Conservation (phyloP, 2,797 vertebrate genomes). For the Ataeniobius toweri region DNA sequence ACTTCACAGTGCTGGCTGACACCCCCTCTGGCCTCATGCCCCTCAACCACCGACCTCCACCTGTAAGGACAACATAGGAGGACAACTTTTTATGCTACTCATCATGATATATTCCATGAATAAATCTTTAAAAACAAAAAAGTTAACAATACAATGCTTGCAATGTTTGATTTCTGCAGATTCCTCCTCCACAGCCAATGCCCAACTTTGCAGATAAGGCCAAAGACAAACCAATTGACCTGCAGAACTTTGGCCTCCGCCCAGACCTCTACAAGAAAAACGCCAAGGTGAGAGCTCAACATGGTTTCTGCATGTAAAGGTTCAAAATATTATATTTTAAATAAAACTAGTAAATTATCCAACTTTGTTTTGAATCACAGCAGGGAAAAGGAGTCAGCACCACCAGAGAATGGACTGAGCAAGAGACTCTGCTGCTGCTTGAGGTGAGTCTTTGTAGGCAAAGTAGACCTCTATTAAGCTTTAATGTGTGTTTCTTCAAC, state of each 20-base stretch:
- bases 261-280: slow-evolving; percentile 94
- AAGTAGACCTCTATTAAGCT: background rate
- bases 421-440: slow-evolving; percentile 93
- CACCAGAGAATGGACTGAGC: slow-evolving; percentile 95
- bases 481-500: background rate
- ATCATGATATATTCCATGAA: background rate
- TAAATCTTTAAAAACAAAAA: background rate
- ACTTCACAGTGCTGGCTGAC: slow-evolving; percentile 95
- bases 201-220: slow-evolving; percentile 90
- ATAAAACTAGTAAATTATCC: background rate
- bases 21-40: slow-evolving; percentile 95
- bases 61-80: slow-evolving; percentile 75
- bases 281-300: slow-evolving; percentile 75
- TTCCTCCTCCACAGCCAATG: slow-evolving; percentile 93
- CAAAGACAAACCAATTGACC: slow-evolving; percentile 92
- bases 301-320: background rate
- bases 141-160: background rate
- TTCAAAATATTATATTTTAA: background rate
- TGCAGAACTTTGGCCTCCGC: slow-evolving; percentile 95
- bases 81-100: background rate
- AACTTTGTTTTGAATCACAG: slow-evolving; percentile 6
- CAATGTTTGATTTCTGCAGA: slow-evolving; percentile 64
- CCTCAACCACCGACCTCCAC: slow-evolving; percentile 90
- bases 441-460: slow-evolving; percentile 82
- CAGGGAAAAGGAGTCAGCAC: slow-evolving; percentile 88